Evolutionary conservation across 2,888 invertebrate species (phyloP).

Genomic region (Drosophila subquinaria): DNA sequence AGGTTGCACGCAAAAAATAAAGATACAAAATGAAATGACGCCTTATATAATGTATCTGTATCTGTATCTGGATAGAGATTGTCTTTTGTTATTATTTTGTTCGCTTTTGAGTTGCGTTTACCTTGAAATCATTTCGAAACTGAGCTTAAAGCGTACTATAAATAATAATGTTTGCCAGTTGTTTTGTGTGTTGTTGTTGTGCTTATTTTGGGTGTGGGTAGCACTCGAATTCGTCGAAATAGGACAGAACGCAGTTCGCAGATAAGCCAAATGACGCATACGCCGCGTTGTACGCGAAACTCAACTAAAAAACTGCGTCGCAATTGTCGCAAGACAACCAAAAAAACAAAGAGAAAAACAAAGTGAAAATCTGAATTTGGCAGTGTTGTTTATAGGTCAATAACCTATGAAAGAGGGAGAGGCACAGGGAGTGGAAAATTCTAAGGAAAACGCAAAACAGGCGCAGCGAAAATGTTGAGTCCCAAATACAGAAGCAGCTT

Average conservation of each 20-base stretch:
- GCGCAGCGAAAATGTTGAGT: conserved; percentile 24
- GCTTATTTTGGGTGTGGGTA: not conserved
- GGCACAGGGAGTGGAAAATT: no score
- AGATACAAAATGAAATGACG: not conserved
- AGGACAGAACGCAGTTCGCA: conserved; percentile 2
- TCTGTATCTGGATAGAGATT: conserved; percentile 35
- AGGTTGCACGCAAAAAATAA: conserved; percentile 43
- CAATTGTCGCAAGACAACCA: conserved; percentile 41
- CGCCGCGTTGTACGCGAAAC: conserved; percentile 31
- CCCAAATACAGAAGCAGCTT: conserved; percentile 1
- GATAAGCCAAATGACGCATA: conserved; percentile 57
- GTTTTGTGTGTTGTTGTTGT: not conserved
- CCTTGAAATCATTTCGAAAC: conserved; percentile 57
- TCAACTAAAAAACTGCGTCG: conserved; percentile 55
- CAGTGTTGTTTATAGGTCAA: conserved; percentile 36
- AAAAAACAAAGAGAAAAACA: not conserved
- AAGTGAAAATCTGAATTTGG: conserved; percentile 21
- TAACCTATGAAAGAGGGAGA: conserved; percentile 38
- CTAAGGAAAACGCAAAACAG: conserved; percentile 10
- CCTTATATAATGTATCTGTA: conserved; percentile 36
- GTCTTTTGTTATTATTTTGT: conserved; percentile 11
- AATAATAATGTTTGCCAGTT: conserved; percentile 3
- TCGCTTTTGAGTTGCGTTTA: conserved; percentile 31
- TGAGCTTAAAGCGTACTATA: conserved; percentile 27
- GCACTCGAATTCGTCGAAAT: conserved; percentile 10